Evolutionary conservation across 2,888 invertebrate genomes (phyloP).

Genomic region (Brachylomia viminalis): DNA sequence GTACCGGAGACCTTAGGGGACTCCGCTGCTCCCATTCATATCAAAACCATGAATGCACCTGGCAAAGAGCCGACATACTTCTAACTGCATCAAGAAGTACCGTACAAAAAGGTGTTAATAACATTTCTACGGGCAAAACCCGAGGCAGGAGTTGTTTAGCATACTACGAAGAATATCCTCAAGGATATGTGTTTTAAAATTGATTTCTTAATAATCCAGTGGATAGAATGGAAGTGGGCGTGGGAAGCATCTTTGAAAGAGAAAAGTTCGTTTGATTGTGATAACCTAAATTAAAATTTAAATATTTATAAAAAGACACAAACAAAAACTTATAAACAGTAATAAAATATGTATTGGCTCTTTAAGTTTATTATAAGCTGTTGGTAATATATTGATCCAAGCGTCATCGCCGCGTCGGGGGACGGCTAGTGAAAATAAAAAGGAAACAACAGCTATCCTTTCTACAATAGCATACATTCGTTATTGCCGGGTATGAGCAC

Average conservation of each 20-base stretch:
- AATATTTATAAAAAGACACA: too few species aligned
- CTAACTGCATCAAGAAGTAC: slow-evolving; percentile 27
- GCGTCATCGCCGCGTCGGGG: too few species aligned
- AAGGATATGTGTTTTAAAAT: slow-evolving; percentile 31
- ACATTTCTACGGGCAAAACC: slow-evolving; percentile 29
- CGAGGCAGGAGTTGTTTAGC: background rate
- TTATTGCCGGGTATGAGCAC: too few species aligned
- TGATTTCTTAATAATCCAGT: slow-evolving; percentile 21
- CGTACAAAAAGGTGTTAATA: slow-evolving; percentile 19
- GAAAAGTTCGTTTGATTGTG: background rate
- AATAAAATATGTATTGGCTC: too few species aligned
- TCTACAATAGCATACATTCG: too few species aligned
- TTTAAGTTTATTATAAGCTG: too few species aligned
- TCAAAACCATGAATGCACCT: slow-evolving; percentile 11
- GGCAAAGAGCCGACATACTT: slow-evolving; percentile 19
- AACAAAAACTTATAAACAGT: background rate
- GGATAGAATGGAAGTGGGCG: background rate
- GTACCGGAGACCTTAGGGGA: background rate
- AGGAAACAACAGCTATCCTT: too few species aligned
- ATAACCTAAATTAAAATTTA: background rate
- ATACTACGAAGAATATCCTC: slow-evolving; percentile 29
- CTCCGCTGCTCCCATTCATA: background rate
- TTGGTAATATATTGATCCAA: too few species aligned
- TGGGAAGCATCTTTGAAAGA: slow-evolving; percentile 5
- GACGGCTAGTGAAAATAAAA: too few species aligned